Conservation (phyloP, 1,140 invertebrate genomes). For the Camponotus vicinus region DNA sequence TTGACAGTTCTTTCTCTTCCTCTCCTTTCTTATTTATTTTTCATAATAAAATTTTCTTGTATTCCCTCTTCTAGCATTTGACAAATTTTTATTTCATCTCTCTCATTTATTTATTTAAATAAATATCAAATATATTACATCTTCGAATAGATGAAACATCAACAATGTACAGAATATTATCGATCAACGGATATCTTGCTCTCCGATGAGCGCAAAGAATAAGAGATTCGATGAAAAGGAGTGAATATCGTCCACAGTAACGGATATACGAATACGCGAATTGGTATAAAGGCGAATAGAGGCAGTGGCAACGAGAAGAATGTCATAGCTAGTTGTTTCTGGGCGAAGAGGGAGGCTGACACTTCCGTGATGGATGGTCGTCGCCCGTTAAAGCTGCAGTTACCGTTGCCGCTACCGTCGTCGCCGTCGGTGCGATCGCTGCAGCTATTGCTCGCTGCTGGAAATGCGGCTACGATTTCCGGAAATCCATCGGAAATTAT, state of each 20-base stretch:
- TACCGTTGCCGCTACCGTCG: constrained; percentile 72
- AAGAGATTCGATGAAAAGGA: constrained; percentile 10
- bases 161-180: not conserved
- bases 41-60: not conserved
- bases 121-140: not conserved
- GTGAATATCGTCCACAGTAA: constrained; percentile 49
- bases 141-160: not conserved
- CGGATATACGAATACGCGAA: constrained; percentile 68
- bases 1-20: too few species aligned
- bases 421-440: constrained; percentile 69
- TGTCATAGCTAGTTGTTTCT: constrained; percentile 86
- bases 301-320: constrained; percentile 83
- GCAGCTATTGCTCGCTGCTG: constrained; percentile 72
- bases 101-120: not conserved
- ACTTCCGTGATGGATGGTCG: constrained; percentile 84
- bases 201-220: not conserved
- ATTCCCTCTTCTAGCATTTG: not conserved
- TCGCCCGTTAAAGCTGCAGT: constrained; percentile 81
- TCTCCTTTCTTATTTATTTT: not conserved
- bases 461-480: constrained; percentile 30
- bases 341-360: constrained; percentile 81
- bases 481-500: constrained; percentile 36
- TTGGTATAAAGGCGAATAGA: constrained; percentile 74
- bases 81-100: not conserved
- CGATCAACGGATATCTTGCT: constrained; percentile 7